Evolutionary conservation across 35 echinoderm and acorn worm species (phyloP), one percentile per base, ranked within the genome.

Genomic region (Antedon bifida): DNA sequence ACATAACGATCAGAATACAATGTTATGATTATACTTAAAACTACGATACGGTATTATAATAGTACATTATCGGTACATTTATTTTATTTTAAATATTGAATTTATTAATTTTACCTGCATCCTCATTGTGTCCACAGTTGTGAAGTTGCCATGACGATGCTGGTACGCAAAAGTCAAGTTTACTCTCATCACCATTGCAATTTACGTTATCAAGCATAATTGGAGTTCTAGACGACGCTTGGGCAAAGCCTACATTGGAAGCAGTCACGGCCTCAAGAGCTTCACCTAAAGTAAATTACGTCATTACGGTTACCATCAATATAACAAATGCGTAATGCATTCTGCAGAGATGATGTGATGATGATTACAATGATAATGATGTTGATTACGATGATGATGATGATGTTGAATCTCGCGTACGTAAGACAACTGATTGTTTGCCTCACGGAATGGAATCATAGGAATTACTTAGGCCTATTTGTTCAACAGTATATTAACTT

Each of bases 81-180:
- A 34, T 26, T 34, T 31, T n/a, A 13, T 30, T 34, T 14, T 80
- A 28, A 30, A 19, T 30, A 23, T 5, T 30, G 29, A 74, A 32
- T 73, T 1, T 32, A 35, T 45, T 84, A 84, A 83, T 74, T 74
- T 77, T 83, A 99, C 95, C 95, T 51, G 91, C 91, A 93, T 99
- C 95, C 83, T 99, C 95, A 16, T 84, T 87, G 34, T 99, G 95
- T 28, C 86, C 95, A 36, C 90, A 92, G 76, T 85, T 87, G 74
- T 92, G 89, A 76, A 35, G 39, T 7, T 86, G 87, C 95, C 95
- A 99, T 21, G 78, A 36, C 26, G 35, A n/a, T 36, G 89, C 78
- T 26, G 34, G 45, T 21, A 64, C 51, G 76, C 95, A 99, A 35
- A 91, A 93, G 23, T 93, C 91, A 7, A 99, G 21, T 28, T 90